A percentile compares a stretch with the other conserved stretches of the same genome.
Evolutionary conservation across 2,797 vertebrate genomes (phyloP).

Genomic region (Syndactyla subalaris): DNA sequence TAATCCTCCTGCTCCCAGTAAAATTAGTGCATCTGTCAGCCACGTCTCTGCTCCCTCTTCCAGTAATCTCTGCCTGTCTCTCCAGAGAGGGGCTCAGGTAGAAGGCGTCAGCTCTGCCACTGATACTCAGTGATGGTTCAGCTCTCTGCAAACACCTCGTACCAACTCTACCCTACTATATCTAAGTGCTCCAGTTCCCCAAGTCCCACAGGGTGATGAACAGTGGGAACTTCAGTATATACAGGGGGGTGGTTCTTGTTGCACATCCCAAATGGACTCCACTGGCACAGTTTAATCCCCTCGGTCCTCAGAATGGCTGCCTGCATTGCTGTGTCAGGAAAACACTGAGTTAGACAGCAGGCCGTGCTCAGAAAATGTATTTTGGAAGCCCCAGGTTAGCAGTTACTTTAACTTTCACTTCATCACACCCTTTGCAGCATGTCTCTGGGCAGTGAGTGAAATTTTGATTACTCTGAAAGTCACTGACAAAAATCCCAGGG

Average conservation of each 20-base stretch:
- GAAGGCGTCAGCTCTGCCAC: not conserved
- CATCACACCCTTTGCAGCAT: not conserved
- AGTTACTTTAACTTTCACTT: constrained; percentile 26
- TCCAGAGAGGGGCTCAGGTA: not conserved
- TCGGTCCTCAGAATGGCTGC: not conserved
- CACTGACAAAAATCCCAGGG: not conserved
- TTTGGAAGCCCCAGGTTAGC: constrained; percentile 2
- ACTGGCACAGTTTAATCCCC: not conserved
- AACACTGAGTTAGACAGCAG: not conserved
- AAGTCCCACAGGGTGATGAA: not conserved
- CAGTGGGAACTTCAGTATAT: not conserved
- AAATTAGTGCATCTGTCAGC: not conserved
- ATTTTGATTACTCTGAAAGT: constrained; percentile 16
- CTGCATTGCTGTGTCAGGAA: not conserved
- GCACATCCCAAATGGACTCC: not conserved
- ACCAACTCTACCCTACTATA: accelerated
- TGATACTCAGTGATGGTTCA: not conserved
- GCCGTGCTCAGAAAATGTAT: not conserved
- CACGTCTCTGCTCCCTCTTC: not conserved
- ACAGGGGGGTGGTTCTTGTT: not conserved
- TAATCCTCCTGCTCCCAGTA: not conserved
- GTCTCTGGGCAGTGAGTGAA: not conserved
- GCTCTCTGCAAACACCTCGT: not conserved
- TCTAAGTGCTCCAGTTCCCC: not conserved
- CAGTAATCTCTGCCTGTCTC: not conserved